Conservation (phyloP, 2,113 vertebrate genomes). For the Nestor notabilis region DNA sequence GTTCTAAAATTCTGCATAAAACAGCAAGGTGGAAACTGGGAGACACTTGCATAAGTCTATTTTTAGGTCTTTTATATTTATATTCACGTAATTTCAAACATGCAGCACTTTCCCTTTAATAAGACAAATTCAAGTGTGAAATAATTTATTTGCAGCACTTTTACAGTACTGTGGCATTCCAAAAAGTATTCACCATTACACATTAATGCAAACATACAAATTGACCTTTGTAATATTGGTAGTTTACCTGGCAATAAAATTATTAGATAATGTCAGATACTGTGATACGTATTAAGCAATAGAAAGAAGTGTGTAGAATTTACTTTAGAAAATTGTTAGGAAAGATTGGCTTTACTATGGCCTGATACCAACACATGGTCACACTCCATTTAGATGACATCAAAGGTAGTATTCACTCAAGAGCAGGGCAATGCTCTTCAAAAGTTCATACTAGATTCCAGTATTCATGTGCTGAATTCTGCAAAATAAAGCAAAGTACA, state of each 20-base stretch:
- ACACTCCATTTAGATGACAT: not conserved
- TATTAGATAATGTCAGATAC: not conserved
- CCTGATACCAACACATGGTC: not conserved
- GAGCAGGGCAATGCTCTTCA: not conserved
- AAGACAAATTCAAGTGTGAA: conserved; percentile 64
- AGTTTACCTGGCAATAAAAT: conserved; percentile 5
- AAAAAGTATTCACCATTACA: not conserved
- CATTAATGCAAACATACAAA: not conserved
- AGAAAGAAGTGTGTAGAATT: not conserved
- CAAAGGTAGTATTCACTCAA: not conserved
- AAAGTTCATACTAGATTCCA: not conserved
- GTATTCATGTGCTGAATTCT: not conserved
- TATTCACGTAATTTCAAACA: conserved; percentile 44
- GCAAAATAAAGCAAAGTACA: not conserved
- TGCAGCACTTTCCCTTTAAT: conserved; percentile 36
- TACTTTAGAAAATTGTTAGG: not conserved
- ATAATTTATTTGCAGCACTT: conserved; percentile 59
- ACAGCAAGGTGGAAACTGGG: conserved; percentile 19
- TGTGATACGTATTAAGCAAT: conserved; percentile 1
- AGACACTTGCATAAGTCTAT: conserved; percentile 55
- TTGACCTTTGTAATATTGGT: not conserved
- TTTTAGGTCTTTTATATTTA: conserved; percentile 57
- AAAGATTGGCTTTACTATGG: not conserved
- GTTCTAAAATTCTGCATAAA: conserved; percentile 58
- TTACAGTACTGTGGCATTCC: conserved; percentile 25